Base-by-base conservation (phyloP, 2,888 invertebrate genomes). In the Sialis fuliginosa region DNA sequence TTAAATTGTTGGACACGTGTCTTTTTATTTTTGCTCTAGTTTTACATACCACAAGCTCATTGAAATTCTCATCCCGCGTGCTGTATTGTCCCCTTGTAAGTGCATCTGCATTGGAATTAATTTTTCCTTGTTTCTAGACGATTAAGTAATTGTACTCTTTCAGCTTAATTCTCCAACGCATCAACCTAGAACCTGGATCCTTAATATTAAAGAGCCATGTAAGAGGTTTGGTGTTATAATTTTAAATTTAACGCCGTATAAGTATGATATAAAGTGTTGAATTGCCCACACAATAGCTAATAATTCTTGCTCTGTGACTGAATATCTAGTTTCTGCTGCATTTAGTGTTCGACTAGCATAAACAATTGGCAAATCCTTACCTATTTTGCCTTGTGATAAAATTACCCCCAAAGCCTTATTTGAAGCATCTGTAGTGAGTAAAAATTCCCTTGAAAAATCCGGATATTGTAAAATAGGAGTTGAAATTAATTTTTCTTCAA, bases 241-340 rank as follows among this genome's bases (percentile, higher is more conserved):
- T n/a, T 33, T 41, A 34, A 54, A 53, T 39, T 48, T 48, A 32
- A 45, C 42, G 10, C 54, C 55, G 34, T 44, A 51, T 9, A 56
- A 22, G 39, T 56, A 56, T 1, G 49, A 52, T 35, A 49, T 41
- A 42, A 52, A 56, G 45, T 50, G 42, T 40, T 52, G 49, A 12
- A 34, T 39, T 8, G 47, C 47, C 45, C 49, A 52, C 5, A 52
- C 48, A 32, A 52, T 52, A 5, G 52, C 50, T 42, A 52, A 45
- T 8, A 52, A 33, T 49, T 52, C 52, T 33, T 50, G 48, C 43
- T 52, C 49, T 1, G 46, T 48, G 1, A 48, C 48, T 12, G 30
- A 44, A 30, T 43, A 43, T 7, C 32, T 43, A 10, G 6, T 10
- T 43, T 43, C 33, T 7, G 32, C 10, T 43, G 9, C 9, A 31